These are phyloP conservation scores for Neodiprion fabricii DNA, from an alignment of 1,140 invertebrate species.

Conservation along the genomic window DNA sequence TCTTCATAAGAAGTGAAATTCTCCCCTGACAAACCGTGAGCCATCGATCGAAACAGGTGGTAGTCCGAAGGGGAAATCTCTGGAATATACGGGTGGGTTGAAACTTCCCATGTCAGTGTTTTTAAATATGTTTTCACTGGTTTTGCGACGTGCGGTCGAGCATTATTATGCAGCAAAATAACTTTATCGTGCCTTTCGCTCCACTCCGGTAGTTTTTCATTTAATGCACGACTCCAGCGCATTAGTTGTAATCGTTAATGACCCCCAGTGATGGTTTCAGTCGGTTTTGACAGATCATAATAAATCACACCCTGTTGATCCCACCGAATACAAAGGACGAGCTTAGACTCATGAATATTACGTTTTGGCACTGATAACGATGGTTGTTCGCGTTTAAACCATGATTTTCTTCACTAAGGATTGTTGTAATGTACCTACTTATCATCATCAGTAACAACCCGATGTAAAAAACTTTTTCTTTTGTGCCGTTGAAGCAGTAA, in stretches of 20 bases:
- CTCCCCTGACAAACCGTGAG: conserved; percentile 28
- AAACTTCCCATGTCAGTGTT: conserved; percentile 33
- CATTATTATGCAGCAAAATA: conserved; percentile 36
- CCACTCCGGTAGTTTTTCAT: conserved; percentile 23
- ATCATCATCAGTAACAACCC: conserved; percentile 34
- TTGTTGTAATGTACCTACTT: conserved; percentile 38
- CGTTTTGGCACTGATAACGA: conserved; percentile 22
- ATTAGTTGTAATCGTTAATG: conserved; percentile 26
- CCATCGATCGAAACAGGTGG: conserved; percentile 35
- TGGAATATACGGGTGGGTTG: conserved; percentile 36
- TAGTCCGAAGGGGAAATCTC: conserved; percentile 40
- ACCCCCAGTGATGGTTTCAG: conserved; percentile 9
- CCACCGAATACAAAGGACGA: conserved; percentile 28
- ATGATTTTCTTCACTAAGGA: conserved; percentile 34
- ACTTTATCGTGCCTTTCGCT: conserved; percentile 29
- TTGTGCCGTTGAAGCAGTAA: conserved; percentile 25
- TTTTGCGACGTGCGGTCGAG: conserved; percentile 36
- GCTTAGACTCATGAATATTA: conserved; percentile 22
- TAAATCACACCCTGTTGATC: conserved; percentile 28
- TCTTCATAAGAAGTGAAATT: conserved; percentile 30
- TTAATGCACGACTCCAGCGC: conserved; percentile 32
- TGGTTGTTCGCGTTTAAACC: conserved; percentile 23
- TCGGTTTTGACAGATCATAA: conserved; percentile 29
- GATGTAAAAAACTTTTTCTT: conserved; percentile 28
- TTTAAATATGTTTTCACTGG: conserved; percentile 28